A percentile compares a stretch with the other conserved stretches of the same genome.
These are phyloP conservation scores for Mus pahari DNA, from an alignment of 2,113 vertebrate genomes.

Conservation along the genomic window DNA sequence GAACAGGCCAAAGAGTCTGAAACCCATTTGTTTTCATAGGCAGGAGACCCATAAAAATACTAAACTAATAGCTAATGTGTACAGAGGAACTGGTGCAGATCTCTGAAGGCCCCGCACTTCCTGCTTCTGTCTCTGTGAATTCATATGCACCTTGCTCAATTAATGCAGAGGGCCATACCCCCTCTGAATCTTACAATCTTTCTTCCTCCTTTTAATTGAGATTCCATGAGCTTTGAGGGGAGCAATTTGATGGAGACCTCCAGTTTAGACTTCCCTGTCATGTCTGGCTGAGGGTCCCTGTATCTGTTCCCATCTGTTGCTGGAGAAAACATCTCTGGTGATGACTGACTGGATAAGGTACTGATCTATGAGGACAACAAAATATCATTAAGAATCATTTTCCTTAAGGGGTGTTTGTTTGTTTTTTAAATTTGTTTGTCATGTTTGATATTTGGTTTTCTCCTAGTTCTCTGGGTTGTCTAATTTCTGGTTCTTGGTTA, in stretches of 20 bases:
- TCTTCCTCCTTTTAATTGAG: background rate
- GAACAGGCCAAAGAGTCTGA: background rate
- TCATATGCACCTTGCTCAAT: too few species aligned
- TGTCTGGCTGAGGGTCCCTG: background rate
- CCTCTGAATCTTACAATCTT: background rate
- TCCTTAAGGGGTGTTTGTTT: background rate
- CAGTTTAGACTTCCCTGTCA: background rate
- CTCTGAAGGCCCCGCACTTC: background rate
- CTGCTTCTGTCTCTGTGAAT: background rate
- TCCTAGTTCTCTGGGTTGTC: background rate
- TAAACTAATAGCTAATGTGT: background rate
- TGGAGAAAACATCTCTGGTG: background rate
- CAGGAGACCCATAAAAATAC: background rate
- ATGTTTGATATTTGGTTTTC: background rate
- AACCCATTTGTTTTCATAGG: rapidly evolving
- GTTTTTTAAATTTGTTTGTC: background rate
- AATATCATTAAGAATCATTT: background rate
- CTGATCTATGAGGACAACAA: background rate
- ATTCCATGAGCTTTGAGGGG: background rate
- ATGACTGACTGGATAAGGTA: background rate
- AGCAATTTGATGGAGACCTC: background rate
- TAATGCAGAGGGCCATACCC: background rate
- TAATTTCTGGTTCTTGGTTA: background rate
- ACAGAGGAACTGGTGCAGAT: background rate
- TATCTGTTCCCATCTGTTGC: background rate